These are phyloP conservation scores for Passer montanus DNA, from an alignment of 2,113 vertebrate species.

Conservation along the genomic window DNA sequence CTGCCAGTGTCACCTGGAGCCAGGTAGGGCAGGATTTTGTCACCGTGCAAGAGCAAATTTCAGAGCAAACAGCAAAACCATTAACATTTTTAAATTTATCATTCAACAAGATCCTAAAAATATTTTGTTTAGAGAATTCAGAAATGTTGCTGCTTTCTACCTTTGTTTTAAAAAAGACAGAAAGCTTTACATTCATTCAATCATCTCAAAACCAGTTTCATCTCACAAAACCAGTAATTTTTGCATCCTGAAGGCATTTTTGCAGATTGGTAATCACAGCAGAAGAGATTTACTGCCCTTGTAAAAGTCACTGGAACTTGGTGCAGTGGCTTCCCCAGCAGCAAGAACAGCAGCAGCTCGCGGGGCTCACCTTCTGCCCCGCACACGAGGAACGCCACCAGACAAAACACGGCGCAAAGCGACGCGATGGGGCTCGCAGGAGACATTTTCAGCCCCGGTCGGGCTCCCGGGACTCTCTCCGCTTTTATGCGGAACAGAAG, in stretches of 20 bases:
- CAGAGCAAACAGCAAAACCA: background rate
- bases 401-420: background rate
- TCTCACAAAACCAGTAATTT: background rate
- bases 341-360: background rate
- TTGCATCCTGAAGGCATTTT: background rate
- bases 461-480: no score
- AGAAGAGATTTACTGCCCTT: background rate
- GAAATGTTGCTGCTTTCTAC: background rate
- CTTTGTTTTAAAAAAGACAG: background rate
- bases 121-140: background rate
- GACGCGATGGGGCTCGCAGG: background rate
- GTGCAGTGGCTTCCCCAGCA: background rate
- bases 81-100: background rate
- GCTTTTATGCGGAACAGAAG: background rate
- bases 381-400: background rate
- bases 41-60: background rate
- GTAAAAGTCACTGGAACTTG: background rate
- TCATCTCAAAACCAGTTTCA: background rate
- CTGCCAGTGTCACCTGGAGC: background rate
- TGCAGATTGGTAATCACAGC: background rate
- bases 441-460: background rate
- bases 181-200: background rate
- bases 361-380: slow-evolving; percentile 17
- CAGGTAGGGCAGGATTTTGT: background rate
- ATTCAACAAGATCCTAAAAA: background rate